phyloP scores from a whole-genome alignment of 2,113 vertebrate species.

The Seriola aureovittata region DNA sequence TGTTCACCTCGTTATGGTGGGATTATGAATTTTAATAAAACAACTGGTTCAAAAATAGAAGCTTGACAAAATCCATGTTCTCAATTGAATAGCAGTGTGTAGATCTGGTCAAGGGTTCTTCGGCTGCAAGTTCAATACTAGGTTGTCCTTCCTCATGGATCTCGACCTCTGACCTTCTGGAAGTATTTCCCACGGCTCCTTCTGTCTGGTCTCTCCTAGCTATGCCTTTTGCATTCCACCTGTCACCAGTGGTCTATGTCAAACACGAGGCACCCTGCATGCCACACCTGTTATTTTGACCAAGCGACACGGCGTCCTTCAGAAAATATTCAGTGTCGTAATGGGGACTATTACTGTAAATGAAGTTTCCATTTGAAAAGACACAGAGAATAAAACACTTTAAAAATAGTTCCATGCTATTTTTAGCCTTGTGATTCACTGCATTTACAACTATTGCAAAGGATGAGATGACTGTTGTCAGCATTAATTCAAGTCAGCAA shows the following conservation, averaged over 20 bases:
- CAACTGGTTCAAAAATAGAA: constrained; percentile 32
- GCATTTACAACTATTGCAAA: neutral
- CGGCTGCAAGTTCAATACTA: constrained; percentile 21
- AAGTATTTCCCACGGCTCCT: constrained; percentile 62
- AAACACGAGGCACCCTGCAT: constrained; percentile 14
- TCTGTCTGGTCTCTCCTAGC: constrained; percentile 29
- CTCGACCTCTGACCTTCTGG: constrained; percentile 41
- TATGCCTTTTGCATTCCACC: constrained; percentile 32
- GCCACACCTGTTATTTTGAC: constrained; percentile 76
- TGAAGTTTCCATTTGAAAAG: constrained; percentile 37
- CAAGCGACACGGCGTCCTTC: constrained; percentile 28
- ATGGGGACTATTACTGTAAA: neutral
- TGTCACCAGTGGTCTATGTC: constrained; percentile 49
- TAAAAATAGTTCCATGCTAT: constrained; percentile 32
- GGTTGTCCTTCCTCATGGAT: constrained; percentile 21
- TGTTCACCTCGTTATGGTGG: constrained; percentile 28
- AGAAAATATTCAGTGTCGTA: neutral
- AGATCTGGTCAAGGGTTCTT: constrained; percentile 17
- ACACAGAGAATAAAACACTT: constrained; percentile 8
- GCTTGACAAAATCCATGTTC: constrained; percentile 6
- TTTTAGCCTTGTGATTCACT: neutral
- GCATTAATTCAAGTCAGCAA: constrained; percentile 16
- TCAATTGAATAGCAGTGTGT: constrained; percentile 24
- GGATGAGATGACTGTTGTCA: neutral
- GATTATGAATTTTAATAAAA: constrained; percentile 58